phyloP scores from a whole-genome alignment of 2,888 invertebrate species.

The Phaedon cochleariae region DNA sequence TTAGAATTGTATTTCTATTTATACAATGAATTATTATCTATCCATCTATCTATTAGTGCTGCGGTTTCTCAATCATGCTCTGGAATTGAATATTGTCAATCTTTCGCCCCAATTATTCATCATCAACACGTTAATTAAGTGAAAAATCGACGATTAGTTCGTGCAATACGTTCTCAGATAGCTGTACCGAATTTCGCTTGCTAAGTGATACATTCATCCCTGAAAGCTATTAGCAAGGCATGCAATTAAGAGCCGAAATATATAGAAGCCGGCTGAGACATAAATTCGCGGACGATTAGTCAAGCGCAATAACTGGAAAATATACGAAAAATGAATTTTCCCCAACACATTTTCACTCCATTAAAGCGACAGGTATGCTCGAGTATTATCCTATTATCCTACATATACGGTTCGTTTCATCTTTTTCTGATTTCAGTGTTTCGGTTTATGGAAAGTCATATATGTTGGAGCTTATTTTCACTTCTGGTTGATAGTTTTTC shows the following conservation, averaged over 20 bases:
- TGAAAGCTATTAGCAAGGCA: background rate
- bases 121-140: too few species aligned
- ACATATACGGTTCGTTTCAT: background rate
- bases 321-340: slow-evolving; percentile 1
- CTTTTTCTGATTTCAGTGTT: background rate
- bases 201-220: background rate
- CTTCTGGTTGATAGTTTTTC: too few species aligned
- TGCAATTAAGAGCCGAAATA: background rate
- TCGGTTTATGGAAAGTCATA: background rate
- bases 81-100: background rate
- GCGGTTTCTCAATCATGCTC: too few species aligned
- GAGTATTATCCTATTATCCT: background rate
- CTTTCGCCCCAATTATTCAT: too few species aligned
- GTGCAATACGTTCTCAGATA: background rate
- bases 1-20: too few species aligned
- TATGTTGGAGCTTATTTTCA: too few species aligned
- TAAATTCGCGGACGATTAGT: background rate
- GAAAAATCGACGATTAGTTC: background rate
- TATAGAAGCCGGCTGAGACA: background rate
- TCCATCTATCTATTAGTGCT: too few species aligned
- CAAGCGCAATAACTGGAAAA: background rate
- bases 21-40: too few species aligned
- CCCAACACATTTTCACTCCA: background rate
- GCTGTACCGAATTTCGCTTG: background rate
- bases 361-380: background rate